Evolutionary conservation across 2,797 vertebrate genomes (phyloP).

Genomic region (Platalea minor): DNA sequence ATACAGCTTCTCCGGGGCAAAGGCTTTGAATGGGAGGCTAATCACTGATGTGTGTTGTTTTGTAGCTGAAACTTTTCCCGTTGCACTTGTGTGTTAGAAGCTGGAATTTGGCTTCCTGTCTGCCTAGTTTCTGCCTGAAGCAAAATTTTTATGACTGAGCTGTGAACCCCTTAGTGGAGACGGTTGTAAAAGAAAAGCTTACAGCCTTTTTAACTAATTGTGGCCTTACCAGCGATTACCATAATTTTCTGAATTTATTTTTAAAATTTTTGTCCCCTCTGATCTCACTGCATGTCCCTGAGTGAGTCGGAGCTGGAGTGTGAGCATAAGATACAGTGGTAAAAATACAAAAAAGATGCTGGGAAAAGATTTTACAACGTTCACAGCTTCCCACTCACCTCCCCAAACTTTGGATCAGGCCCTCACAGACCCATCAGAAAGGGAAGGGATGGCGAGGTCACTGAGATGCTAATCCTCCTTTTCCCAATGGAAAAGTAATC

Average conservation of each 20-base stretch:
- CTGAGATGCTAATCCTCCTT: slow-evolving; percentile 1
- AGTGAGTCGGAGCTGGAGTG: background rate
- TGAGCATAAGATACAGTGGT: background rate
- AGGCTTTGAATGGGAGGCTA: slow-evolving; percentile 38
- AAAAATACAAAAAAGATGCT: background rate
- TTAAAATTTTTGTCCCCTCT: background rate
- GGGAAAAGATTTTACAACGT: background rate
- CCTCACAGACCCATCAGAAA: background rate
- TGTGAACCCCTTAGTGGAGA: slow-evolving; percentile 59
- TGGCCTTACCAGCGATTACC: slow-evolving; percentile 8
- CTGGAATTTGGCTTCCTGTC: slow-evolving; percentile 71
- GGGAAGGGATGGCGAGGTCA: background rate
- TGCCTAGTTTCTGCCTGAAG: slow-evolving; percentile 67
- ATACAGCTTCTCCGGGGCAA: background rate
- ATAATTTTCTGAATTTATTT: slow-evolving; percentile 23
- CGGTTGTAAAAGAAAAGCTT: slow-evolving; percentile 64
- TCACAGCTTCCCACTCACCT: background rate
- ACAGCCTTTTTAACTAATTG: slow-evolving; percentile 67
- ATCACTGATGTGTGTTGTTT: slow-evolving; percentile 42
- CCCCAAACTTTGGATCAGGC: background rate
- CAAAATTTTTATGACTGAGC: slow-evolving; percentile 68
- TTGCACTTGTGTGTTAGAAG: slow-evolving; percentile 65
- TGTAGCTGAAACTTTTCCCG: slow-evolving; percentile 61
- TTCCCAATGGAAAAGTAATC: background rate
- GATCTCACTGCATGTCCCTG: background rate